These are phyloP conservation scores for Anas platyrhynchos DNA, from an alignment of 2,113 vertebrate species.

Conservation along the genomic window DNA sequence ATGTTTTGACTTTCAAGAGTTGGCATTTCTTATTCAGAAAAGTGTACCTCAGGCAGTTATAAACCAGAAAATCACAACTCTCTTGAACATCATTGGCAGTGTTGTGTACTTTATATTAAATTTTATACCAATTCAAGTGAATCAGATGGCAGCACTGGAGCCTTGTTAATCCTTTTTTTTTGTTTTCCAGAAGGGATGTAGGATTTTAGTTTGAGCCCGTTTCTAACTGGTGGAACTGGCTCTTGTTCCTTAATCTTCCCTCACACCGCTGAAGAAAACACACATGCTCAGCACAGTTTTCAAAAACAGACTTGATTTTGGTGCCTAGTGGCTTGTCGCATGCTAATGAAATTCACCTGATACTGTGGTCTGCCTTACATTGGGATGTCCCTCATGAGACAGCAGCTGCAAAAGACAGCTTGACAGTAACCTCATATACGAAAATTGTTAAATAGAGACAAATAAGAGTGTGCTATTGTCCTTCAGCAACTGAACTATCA, in stretches of 20 bases:
- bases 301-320: neutral
- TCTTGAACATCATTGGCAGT: neutral
- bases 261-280: neutral
- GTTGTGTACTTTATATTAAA: neutral
- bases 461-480: neutral
- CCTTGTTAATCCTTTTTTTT: neutral
- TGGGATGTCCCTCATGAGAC: neutral
- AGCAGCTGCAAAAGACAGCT: slow-evolving; percentile 19
- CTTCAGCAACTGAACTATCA: neutral
- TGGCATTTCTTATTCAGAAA: neutral
- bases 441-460: neutral
- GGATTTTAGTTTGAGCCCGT: neutral
- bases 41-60: neutral
- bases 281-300: neutral
- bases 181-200: neutral
- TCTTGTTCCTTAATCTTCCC: neutral
- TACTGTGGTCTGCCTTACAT: neutral
- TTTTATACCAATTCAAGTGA: neutral
- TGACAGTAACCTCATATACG: neutral
- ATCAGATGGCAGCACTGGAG: neutral
- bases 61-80: neutral
- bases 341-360: neutral
- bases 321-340: neutral
- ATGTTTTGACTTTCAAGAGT: neutral
- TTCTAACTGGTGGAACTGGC: neutral